Evolutionary conservation across 1,140 invertebrate genomes (phyloP), one percentile per base, ranked within the genome.

Genomic region (Linepithema humile): DNA sequence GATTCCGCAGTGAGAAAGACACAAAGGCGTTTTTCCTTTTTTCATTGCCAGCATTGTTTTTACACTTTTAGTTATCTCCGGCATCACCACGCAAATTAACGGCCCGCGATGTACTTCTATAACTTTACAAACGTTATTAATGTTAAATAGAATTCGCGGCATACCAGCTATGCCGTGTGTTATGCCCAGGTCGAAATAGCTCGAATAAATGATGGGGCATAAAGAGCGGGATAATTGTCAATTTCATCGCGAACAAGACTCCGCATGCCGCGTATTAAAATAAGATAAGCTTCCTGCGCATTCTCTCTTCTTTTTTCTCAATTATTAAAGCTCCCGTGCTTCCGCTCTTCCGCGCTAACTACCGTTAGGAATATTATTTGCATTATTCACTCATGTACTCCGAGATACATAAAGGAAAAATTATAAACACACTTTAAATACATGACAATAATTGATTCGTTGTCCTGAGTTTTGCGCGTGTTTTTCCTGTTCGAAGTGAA

Each of bases 201-300:
- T 84, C 50, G 82, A 80, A 84, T 82, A 70, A 80, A 43, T 43
- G 53, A 64, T 40, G 55, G 29, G 62, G 40, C 45, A 62, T 84
- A 69, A 84, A 84, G 83, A 48, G 23, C 38, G 50, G 64, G 83
- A 84, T 84, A 80, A 84, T 84, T 65, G 64, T 84, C 64, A 77
- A 84, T 84, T 84, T 84, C 43, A 69, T 70, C 35, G 32, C 50
- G 40, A 78, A 35, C 29, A n/a, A 59, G 62, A 38, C 29, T 78
- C 48, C 53, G 43, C 29, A 59, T 84, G 50, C 53, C 57, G 35
- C 40, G 75, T 38, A 69, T 80, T 70, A 80, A 84, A 84, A 80
- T 80, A 80, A 84, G 64, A 80, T 84, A 84, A 84, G 64, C 62
- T 84, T 26, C 20, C 23, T 35, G 20, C 45, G 53, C 29, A 55